These are phyloP conservation scores for Caenorhabditis sp. DNA, from an alignment of 2,888 invertebrate genomes.

Conservation along the genomic window DNA sequence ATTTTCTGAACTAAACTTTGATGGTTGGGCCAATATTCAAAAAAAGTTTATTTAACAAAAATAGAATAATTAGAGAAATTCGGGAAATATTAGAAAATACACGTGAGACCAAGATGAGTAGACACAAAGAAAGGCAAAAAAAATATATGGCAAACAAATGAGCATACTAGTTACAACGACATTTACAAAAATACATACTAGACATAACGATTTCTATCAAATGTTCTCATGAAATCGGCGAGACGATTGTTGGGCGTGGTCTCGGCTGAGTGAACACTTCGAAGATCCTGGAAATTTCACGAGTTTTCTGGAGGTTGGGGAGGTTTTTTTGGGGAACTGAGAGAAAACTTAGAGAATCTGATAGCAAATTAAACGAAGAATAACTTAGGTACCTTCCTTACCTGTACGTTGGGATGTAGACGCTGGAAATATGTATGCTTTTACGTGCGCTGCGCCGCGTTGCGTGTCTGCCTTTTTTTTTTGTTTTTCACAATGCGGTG, in stretches of 20 bases:
- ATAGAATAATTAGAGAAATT: neutral
- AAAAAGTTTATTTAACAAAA: neutral
- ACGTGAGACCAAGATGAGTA: slow-evolving; percentile 6
- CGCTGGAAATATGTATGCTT: too few relatives aligned
- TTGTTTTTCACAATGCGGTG: too few relatives aligned
- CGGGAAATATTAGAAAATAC: neutral
- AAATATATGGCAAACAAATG: neutral
- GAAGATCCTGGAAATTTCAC: slow-evolving; percentile 22
- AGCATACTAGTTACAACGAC: neutral
- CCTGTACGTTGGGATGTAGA: too few relatives aligned
- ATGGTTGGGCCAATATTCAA: too few relatives aligned
- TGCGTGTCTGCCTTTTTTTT: too few relatives aligned
- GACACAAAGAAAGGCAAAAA: neutral
- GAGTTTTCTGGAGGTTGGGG: neutral
- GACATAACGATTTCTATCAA: slow-evolving; percentile 45
- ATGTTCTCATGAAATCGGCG: slow-evolving; percentile 37
- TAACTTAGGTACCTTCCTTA: too few relatives aligned
- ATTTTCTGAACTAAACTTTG: too few relatives aligned
- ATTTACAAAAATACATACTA: neutral
- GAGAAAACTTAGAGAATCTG: too few relatives aligned
- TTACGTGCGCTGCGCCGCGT: too few relatives aligned
- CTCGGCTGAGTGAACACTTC: slow-evolving; percentile 12
- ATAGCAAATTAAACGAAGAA: too few relatives aligned
- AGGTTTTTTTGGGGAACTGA: too few relatives aligned
- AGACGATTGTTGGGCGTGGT: slow-evolving; percentile 13